phyloP scores from a whole-genome alignment of 2,113 vertebrate genomes.

The Tichodroma muraria region DNA sequence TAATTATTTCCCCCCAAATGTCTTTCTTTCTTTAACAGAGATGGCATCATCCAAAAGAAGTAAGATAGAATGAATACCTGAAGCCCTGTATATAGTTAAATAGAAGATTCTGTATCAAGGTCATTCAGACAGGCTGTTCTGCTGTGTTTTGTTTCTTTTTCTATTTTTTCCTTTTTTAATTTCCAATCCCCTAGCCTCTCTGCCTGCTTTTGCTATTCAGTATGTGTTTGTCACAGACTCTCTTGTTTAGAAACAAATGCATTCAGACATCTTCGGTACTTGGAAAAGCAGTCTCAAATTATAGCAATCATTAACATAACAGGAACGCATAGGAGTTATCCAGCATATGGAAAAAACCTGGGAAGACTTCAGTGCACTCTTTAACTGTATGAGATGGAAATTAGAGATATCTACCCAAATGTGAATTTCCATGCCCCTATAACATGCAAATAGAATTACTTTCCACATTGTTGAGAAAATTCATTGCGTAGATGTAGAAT shows the following conservation, averaged over 20 bases:
- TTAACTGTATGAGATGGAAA: not conserved
- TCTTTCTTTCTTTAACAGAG: not conserved
- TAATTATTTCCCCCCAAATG: conserved; percentile 46
- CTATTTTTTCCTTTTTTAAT: conserved; percentile 6
- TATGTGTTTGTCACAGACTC: not conserved
- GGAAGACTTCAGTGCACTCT: not conserved
- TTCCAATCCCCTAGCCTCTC: conserved; percentile 11
- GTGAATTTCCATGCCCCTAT: not conserved
- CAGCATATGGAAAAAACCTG: not conserved
- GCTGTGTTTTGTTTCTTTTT: not conserved
- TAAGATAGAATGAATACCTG: not conserved
- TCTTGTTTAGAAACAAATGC: conserved; percentile 48
- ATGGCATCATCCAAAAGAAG: not conserved
- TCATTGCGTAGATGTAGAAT: not conserved
- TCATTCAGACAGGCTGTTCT: not conserved
- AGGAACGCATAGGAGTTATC: conserved; percentile 9
- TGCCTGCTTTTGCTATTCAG: conserved; percentile 23
- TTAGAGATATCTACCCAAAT: not conserved
- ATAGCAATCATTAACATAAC: not conserved
- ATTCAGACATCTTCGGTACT: conserved; percentile 26
- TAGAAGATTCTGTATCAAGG: conserved; percentile 58
- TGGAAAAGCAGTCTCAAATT: conserved; percentile 55
- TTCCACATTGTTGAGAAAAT: not conserved
- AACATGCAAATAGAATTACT: not conserved
- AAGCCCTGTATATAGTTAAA: not conserved